phyloP scores from a whole-genome alignment of 2,888 invertebrate species.

The Blastobasis lacticolella region DNA sequence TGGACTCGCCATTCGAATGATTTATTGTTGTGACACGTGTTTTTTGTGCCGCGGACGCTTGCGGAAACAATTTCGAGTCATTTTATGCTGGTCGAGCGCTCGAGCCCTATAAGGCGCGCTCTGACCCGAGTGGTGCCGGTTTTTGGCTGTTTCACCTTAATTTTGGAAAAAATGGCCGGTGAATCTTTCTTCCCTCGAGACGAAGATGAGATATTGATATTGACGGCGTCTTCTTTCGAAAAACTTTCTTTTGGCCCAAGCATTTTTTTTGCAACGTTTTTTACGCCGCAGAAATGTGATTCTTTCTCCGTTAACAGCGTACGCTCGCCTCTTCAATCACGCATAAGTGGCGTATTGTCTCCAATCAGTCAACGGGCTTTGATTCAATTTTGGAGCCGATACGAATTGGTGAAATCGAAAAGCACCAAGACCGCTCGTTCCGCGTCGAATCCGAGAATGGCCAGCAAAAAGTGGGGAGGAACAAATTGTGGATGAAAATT shows the following conservation, averaged over 20 bases:
- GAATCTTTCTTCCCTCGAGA: conserved; percentile 16
- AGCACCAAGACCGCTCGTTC: too few species aligned
- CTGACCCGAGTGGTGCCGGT: conserved; percentile 35
- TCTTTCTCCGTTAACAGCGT: too few species aligned
- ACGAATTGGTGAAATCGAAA: too few species aligned
- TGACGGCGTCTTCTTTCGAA: conserved; percentile 31
- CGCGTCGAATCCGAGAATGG: too few species aligned
- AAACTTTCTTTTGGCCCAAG: conserved; percentile 6
- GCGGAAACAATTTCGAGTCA: conserved; percentile 71
- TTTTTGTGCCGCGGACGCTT: conserved; percentile 57
- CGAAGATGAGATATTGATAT: conserved; percentile 50
- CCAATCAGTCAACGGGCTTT: too few species aligned
- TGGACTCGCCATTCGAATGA: conserved; percentile 59
- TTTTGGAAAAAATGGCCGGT: conserved; percentile 43
- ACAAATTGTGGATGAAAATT: conserved; percentile 41
- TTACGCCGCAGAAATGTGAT: background rate
- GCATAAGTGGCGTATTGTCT: too few species aligned
- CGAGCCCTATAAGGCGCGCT: conserved; percentile 42
- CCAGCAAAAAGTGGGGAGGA: too few species aligned
- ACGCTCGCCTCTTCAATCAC: too few species aligned
- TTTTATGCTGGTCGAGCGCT: conserved; percentile 63
- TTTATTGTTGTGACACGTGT: conserved; percentile 70
- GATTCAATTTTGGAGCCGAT: too few species aligned
- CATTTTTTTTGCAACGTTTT: conserved; percentile 1
- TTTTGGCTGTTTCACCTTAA: conserved; percentile 55